Evolutionary conservation across 2,113 vertebrate genomes (phyloP).

Genomic region (Turdus rufiventris): DNA sequence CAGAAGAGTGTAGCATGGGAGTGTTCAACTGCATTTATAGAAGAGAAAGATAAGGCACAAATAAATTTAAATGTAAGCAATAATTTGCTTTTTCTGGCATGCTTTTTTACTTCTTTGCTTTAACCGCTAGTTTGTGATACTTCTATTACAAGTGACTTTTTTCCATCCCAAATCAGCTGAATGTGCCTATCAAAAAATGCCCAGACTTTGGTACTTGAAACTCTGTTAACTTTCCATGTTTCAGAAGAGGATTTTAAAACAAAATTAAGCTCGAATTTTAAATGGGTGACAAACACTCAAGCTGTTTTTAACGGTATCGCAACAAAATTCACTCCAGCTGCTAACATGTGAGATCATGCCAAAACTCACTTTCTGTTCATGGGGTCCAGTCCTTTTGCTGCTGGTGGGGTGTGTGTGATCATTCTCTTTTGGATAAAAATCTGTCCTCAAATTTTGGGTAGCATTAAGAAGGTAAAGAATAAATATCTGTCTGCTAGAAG

Average conservation of each 20-base stretch:
- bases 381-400: not conserved
- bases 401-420: not conserved
- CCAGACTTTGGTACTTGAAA: not conserved
- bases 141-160: not conserved
- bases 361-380: slow-evolving; percentile 37
- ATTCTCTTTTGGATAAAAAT: not conserved
- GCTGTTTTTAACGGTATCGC: slow-evolving; percentile 1
- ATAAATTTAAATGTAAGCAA: not conserved
- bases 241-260: not conserved
- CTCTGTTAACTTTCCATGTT: not conserved
- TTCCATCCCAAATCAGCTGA: not conserved
- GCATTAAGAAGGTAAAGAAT: not conserved
- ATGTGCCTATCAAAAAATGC: not conserved
- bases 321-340: slow-evolving; percentile 39
- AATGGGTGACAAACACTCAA: not conserved
- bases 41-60: not conserved
- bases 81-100: not conserved
- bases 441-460: not conserved
- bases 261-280: not conserved
- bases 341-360: not conserved
- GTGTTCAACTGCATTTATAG: not conserved
- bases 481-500: not conserved
- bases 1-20: not conserved
- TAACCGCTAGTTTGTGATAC: not conserved
- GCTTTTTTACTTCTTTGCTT: not conserved